These are phyloP conservation scores for Remorina albescens DNA, from an alignment of 2,797 vertebrate species.

Conservation along the genomic window DNA sequence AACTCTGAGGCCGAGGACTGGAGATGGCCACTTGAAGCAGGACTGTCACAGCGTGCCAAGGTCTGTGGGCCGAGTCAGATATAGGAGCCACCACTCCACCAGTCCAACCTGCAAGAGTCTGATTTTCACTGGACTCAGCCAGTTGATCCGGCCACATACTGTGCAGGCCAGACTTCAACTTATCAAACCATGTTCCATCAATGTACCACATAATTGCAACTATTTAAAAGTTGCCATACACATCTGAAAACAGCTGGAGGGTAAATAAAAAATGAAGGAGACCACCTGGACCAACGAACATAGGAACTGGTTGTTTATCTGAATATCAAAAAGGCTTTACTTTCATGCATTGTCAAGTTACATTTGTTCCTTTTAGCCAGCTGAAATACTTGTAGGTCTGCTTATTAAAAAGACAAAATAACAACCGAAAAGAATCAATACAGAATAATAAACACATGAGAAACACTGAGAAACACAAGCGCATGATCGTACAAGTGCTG, in stretches of 20 bases:
- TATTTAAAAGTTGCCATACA: not conserved
- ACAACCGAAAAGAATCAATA: not conserved
- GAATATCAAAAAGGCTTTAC: not conserved
- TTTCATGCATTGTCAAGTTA: not conserved
- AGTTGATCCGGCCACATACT: constrained; percentile 3
- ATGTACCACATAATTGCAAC: not conserved
- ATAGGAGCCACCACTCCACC: constrained; percentile 12
- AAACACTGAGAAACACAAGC: constrained; percentile 3
- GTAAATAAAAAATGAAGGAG: constrained; percentile 2
- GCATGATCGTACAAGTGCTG: not conserved
- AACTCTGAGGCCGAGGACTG: constrained; percentile 41
- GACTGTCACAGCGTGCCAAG: constrained; percentile 17
- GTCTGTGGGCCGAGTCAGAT: constrained; percentile 24
- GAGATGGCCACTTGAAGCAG: constrained; percentile 16
- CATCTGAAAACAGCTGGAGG: not conserved
- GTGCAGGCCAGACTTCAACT: constrained; percentile 4
- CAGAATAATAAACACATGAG: constrained; percentile 18
- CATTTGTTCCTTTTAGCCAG: not conserved
- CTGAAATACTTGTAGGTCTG: not conserved
- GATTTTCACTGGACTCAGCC: constrained; percentile 6
- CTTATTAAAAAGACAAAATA: constrained; percentile 12
- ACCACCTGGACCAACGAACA: not conserved
- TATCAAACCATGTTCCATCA: not conserved
- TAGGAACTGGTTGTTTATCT: constrained; percentile 1
- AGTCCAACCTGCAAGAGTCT: constrained; percentile 15